Base-by-base conservation (phyloP, 2,113 vertebrate species). In the Hippopotamus amphibius region DNA sequence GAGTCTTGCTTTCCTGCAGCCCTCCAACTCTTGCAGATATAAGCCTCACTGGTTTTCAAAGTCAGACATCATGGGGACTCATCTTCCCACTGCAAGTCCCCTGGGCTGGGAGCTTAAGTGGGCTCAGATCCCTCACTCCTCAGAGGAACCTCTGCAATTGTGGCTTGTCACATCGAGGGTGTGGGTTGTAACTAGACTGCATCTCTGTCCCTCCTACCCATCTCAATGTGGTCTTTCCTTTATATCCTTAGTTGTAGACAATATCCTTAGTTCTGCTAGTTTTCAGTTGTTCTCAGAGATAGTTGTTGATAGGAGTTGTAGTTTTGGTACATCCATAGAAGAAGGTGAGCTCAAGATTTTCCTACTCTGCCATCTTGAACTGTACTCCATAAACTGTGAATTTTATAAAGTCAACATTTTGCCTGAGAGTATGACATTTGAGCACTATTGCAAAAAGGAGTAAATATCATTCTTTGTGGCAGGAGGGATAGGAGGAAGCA, bases 161-260 rank as follows among this genome's bases (percentile, higher is more conserved):
- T 50, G 1, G 15, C 8, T 33, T 7, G 0, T 76, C 46, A 50
- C 72, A 33, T 76, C 1, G 0, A 76, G 5, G 50, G 17, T 4
- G 0, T 77, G 48, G 50, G 33, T n/a, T 33, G 48, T 53, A 48
- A n/a, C 21, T 77, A 53, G 30, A n/a, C 2, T 33, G 48, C 28
- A 50, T 22, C 74, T 26, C 17, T 53, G 17, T 77, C 48, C 30
- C 48, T 53, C 30, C 48, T 50, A 13, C 10, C 17, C 33, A 21
- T n/a, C 48, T 77, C 48, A 53, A 7, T 2, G 30, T n/a, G 48
- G 19, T 17, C 10, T 77, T 77, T 77, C 30, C 74, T 77, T 77
- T 77, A 33, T 33, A n/a, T 53, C 30, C 30, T n/a, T n/a, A 77
- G 48, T 53, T 33, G 48, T n/a, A 53, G 30, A 53, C 21, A 77